Evolutionary conservation across 2,797 vertebrate genomes (phyloP).

Genomic region (Acridotheres tristis): DNA sequence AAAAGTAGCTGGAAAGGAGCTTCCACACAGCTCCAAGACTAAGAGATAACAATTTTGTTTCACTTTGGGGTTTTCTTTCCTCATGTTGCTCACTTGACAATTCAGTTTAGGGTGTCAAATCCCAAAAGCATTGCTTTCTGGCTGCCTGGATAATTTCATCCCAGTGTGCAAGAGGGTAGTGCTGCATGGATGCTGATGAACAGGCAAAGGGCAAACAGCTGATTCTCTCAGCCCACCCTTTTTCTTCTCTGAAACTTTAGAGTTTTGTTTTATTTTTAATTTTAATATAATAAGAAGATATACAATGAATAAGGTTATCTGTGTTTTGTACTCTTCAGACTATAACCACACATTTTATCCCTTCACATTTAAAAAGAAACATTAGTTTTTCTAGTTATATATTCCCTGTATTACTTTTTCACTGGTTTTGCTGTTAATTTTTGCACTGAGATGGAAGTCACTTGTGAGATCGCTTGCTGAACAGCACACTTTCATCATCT

Average conservation of each 20-base stretch:
- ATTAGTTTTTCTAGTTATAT: not conserved
- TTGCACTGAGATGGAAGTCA: not conserved
- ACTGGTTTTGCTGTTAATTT: not conserved
- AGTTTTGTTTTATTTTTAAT: not conserved
- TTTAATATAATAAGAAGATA: not conserved
- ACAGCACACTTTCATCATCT: not conserved
- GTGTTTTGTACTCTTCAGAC: slow-evolving; percentile 18
- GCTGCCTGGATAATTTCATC: not conserved
- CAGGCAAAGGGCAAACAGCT: not conserved
- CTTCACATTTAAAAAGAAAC: not conserved
- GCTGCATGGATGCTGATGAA: not conserved
- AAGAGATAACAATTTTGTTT: not conserved
- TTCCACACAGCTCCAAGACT: rapidly evolving
- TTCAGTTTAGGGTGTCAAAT: not conserved
- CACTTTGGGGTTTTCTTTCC: rapidly evolving
- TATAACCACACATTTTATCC: slow-evolving; percentile 51
- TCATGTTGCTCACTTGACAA: not conserved
- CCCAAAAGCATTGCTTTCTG: not conserved
- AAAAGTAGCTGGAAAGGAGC: not conserved
- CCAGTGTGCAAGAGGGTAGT: not conserved
- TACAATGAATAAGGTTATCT: not conserved
- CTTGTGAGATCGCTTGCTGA: not conserved
- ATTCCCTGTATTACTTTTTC: not conserved
- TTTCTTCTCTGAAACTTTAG: not conserved
- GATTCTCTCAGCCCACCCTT: not conserved